Evolutionary conservation across 2,113 vertebrate genomes (phyloP).

Genomic region (Corythaeola cristata): DNA sequence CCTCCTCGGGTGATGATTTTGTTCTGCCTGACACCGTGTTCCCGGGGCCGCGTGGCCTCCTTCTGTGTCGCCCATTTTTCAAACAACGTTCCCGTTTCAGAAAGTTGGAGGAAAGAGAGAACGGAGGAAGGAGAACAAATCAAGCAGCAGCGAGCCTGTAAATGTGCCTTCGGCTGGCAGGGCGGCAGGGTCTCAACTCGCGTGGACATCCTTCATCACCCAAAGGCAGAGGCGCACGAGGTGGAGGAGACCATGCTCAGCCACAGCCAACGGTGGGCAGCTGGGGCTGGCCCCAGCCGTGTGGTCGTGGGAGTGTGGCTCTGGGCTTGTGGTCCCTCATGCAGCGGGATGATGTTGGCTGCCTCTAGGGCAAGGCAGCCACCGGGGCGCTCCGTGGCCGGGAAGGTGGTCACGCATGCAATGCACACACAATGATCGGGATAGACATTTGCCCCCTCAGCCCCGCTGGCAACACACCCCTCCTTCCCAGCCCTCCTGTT

Average conservation of each 20-base stretch:
- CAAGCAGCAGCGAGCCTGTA: neutral
- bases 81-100: neutral
- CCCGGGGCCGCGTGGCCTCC: rapidly evolving
- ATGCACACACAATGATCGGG: neutral
- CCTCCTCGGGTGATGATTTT: constrained; percentile 6
- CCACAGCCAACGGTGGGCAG: rapidly evolving
- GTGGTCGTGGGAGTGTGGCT: rapidly evolving
- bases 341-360: rapidly evolving
- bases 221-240: neutral
- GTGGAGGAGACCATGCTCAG: neutral
- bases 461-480: neutral
- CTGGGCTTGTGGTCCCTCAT: neutral
- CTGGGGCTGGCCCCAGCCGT: rapidly evolving
- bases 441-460: neutral
- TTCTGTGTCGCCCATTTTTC: neutral
- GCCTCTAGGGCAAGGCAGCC: neutral
- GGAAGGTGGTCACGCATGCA: rapidly evolving
- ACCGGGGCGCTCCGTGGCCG: neutral
- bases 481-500: neutral
- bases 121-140: neutral
- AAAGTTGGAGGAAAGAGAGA: neutral
- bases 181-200: neutral
- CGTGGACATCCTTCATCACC: rapidly evolving
- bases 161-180: rapidly evolving
- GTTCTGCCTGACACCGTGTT: neutral